Evolutionary conservation across 2,113 vertebrate species (phyloP), one percentile per base, ranked within the genome.

Genomic region (Lasiurus borealis): DNA sequence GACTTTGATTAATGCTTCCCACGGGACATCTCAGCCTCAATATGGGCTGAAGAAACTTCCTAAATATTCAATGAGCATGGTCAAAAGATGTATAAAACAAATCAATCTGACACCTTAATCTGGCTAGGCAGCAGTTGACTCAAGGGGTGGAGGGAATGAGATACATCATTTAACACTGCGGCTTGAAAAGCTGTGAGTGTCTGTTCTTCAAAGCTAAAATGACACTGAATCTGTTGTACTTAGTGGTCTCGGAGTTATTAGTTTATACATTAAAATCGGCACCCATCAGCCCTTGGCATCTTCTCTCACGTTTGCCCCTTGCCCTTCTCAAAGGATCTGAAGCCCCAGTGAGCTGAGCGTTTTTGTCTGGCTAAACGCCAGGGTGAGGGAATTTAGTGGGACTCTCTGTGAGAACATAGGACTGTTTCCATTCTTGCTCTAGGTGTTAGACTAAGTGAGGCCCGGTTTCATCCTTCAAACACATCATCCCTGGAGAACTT

Each of bases 51-150:
- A 98, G 98, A 99, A 99, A 99, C 98, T 98, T 99, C 98, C 99
- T 99, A 98, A 98, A 98, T 98, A 99, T 99, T 99, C 98, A 99
- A 98, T 99, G 98, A 99, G 98, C 98, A 98, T 98, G 98, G 99
- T 99, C 98, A 99, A 99, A 99, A 99, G 98, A 98, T 98, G 98
- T 98, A 98, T 98, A 99, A 99, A 99, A 99, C 99, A 99, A 99
- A 99, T 99, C 99, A 99, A 98, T 98, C 98, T 98, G 98, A 99
- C 99, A 99, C 98, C 99, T 99, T 99, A 99, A 99, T 99, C 99
- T 99, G 98, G 98, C 98, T 97, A 98, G 98, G 99, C 99, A 99
- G 99, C 98, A 98, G 99, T 99, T 99, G 99, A 99, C 98, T 98
- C 98, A 97, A 98, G 98, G 98, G 98, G 98, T 98, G 99, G 99